Evolutionary conservation across 2,888 invertebrate species (phyloP), one percentile per base, ranked within the genome.

Genomic region (Ectemnius cavifrons): DNA sequence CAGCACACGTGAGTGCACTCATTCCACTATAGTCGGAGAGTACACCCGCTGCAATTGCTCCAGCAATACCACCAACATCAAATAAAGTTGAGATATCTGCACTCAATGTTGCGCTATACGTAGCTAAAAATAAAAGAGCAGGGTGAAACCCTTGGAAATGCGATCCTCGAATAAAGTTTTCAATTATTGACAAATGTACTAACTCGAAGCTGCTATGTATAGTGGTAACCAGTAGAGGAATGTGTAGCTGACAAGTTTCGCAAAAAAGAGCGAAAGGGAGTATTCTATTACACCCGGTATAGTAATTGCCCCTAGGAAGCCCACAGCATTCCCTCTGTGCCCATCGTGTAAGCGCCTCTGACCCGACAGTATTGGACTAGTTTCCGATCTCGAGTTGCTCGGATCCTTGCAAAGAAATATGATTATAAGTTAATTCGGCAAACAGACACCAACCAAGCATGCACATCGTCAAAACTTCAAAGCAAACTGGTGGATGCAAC

Each of bases 141-240:
- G 37, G 8, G 11, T 11, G 5, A 11, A 37, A 14, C 20, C 37
- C 4, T 58, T 67, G 14, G 27, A 47, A 20, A 18, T 8, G 11
- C 49, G 11, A 49, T 37, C 1, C 37, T 37, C 37, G 37, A 6
- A 11, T 6, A 6, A 37, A 37, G 37, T 37, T 37, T 8, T 37
- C 3, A 8, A 37, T 37, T 37, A 37, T 37, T 37, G 37, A 52
- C 20, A 52, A 23, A 14, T 27, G 68, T 84, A 94, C 96, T 95
- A 91, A 97, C 97, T 95, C 59, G 96, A 95, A 61, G 94, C 93
- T 76, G 95, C 94, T 73, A 99, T 97, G 87, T 98, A 99, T 4
- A 95, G 91, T 23, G 99, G 99, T 87, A 99, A 92, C 99, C 99
- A 99, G 90, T 97, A 99, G 63, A 99, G 93, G 92, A 99, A 99